Evolutionary conservation across 2,113 vertebrate species (phyloP).

Genomic region (Promerops cafer): DNA sequence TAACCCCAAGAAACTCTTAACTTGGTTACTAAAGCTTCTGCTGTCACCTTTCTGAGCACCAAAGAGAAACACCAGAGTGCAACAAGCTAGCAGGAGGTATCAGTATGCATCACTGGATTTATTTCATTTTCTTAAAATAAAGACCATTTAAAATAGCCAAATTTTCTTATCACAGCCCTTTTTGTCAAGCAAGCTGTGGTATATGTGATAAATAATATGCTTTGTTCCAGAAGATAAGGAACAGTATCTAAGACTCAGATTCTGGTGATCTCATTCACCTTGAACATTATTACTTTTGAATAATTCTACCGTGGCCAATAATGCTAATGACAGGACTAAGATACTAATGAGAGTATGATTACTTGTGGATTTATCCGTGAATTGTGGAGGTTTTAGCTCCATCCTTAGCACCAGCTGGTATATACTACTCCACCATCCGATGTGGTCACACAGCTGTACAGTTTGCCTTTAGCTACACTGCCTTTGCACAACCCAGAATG

Average conservation of each 20-base stretch:
- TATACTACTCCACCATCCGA: rapidly evolving
- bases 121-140: background rate
- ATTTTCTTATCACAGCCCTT: background rate
- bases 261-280: background rate
- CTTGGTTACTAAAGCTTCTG: conserved; percentile 1
- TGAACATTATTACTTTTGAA: background rate
- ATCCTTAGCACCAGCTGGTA: background rate
- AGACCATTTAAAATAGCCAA: rapidly evolving
- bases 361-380: background rate
- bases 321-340: background rate
- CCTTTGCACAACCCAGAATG: background rate
- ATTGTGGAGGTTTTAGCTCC: background rate
- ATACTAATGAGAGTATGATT: background rate
- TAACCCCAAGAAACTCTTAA: conserved; percentile 35
- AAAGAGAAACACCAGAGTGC: background rate
- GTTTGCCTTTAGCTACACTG: background rate
- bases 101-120: background rate
- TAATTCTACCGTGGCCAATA: background rate
- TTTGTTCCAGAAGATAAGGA: background rate
- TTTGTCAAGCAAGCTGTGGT: background rate
- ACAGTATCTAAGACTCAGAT: background rate
- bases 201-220: rapidly evolving
- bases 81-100: background rate
- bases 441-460: background rate
- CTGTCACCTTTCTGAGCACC: background rate